These are phyloP conservation scores for Lithophane socia DNA, from an alignment of 2,888 invertebrate species.

Conservation along the genomic window DNA sequence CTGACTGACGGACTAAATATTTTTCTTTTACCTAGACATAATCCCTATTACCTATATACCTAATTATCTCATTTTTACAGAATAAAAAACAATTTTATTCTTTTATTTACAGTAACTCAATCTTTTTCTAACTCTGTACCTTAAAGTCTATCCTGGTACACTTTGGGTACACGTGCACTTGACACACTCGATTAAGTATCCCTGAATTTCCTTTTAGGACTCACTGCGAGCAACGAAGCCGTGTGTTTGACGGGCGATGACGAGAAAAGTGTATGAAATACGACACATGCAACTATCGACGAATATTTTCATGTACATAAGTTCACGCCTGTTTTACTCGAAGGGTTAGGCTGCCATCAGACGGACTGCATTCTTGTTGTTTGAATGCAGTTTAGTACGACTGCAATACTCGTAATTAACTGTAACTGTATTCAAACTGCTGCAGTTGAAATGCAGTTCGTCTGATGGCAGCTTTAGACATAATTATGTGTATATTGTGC, in stretches of 20 bases:
- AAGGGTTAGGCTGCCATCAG: background rate
- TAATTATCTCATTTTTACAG: no score
- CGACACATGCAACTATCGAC: background rate
- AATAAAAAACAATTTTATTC: background rate
- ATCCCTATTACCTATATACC: no score
- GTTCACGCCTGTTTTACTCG: fast-evolving
- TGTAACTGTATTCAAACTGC: no score
- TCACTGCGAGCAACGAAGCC: background rate
- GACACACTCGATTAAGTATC: slow-evolving; percentile 37
- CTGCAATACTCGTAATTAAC: no score
- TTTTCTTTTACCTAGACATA: no score
- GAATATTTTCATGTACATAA: slow-evolving; percentile 1
- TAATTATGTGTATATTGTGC: background rate
- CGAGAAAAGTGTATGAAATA: slow-evolving; percentile 27
- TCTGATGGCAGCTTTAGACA: no score
- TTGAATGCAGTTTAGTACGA: no score
- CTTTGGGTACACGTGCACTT: slow-evolving; percentile 20
- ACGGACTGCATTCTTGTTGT: no score
- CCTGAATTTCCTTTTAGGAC: slow-evolving; percentile 15
- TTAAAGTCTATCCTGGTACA: background rate
- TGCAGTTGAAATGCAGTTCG: no score
- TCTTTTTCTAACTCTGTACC: background rate
- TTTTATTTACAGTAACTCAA: background rate
- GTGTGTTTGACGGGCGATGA: slow-evolving; percentile 39
- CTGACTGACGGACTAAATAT: no score